A percentile compares a stretch with the other conserved stretches of the same genome.
Evolutionary conservation across 2,797 vertebrate species (phyloP).

Genomic region (Helicolenus hilgendorfi): DNA sequence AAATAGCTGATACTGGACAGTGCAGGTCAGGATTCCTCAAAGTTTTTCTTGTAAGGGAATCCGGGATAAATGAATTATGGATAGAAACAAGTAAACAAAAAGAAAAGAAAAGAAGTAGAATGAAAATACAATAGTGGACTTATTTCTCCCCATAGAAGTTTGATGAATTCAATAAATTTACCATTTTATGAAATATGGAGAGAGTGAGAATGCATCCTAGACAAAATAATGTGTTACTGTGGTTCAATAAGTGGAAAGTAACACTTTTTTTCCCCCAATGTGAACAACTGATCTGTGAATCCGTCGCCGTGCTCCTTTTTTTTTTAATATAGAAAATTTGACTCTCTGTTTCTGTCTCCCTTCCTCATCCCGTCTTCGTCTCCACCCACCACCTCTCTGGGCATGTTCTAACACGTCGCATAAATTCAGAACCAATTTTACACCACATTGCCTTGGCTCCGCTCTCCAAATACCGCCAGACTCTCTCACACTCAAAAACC

Average conservation of each 20-base stretch:
- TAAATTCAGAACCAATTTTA: conserved; percentile 86
- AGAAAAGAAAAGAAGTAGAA: not conserved
- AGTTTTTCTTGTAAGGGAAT: too few relatives aligned
- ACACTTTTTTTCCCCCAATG: not conserved
- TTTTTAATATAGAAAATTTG: not conserved
- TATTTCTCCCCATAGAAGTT: not conserved
- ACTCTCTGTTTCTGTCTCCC: not conserved
- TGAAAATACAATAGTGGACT: not conserved
- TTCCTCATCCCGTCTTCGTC: conserved; percentile 22
- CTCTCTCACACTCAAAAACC: conserved; percentile 50
- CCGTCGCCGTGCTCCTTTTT: not conserved
- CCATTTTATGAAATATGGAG: not conserved
- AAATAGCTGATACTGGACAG: too few relatives aligned
- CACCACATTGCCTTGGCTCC: conserved; percentile 78
- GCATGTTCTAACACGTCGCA: conserved; percentile 71
- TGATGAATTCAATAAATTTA: not conserved
- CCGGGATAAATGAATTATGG: too few relatives aligned
- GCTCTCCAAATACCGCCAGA: conserved; percentile 60
- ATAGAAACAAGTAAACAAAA: too few relatives aligned
- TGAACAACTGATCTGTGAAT: not conserved
- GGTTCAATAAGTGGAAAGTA: not conserved
- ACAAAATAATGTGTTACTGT: not conserved
- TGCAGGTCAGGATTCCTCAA: too few relatives aligned
- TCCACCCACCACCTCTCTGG: conserved; percentile 43
- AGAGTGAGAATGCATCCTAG: not conserved